Evolutionary conservation across 2,113 vertebrate species (phyloP), one percentile per base, ranked within the genome.

Genomic region (Phoenicopterus ruber): DNA sequence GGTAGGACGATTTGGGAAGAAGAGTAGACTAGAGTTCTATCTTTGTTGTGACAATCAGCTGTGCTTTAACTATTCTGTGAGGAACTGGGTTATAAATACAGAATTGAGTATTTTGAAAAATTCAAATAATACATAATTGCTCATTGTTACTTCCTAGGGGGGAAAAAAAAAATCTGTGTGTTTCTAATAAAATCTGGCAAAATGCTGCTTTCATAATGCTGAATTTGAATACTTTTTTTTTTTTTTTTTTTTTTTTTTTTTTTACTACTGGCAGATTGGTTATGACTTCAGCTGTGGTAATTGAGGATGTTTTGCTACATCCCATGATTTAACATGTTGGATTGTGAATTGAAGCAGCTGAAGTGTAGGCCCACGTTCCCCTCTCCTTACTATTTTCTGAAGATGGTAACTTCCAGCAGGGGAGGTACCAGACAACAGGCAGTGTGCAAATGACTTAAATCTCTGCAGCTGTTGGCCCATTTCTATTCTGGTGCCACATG

Each of bases 381-480:
- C 34, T 91, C 42, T 83, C 42, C 46, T 83, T 58, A 17, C 36
- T 77, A 5, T 55, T 88, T 91, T 74, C 88, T 65, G 67, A 86
- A 77, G 80, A 69, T 72, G 52, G 58, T 76, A 79, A 65, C 90
- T 92, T 97, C 90, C 82, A 94, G 74, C 74, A 70, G 93, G 52
- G 79, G 70, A 82, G 44, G 79, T 61, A 49, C 78, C 50, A 84
- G 65, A 84, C 55, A 94, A 73, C 71, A 89, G 80, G 83, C 91
- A 67, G n/a, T 81, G 86, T 91, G 44, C 80, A 91, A 71, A 88
- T n/a, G 17, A 38, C 88, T 91, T 94, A 94, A 89, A 91, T 92
- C 77, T 87, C 81, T 87, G 83, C 94, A 96, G 95, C 91, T 94
- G 93, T 82, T 93, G 72, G 59, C 69, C 89, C 42, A 38, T 95